Evolutionary conservation across 2,888 invertebrate genomes (phyloP).

Genomic region (Rhyacophila evoluta): DNA sequence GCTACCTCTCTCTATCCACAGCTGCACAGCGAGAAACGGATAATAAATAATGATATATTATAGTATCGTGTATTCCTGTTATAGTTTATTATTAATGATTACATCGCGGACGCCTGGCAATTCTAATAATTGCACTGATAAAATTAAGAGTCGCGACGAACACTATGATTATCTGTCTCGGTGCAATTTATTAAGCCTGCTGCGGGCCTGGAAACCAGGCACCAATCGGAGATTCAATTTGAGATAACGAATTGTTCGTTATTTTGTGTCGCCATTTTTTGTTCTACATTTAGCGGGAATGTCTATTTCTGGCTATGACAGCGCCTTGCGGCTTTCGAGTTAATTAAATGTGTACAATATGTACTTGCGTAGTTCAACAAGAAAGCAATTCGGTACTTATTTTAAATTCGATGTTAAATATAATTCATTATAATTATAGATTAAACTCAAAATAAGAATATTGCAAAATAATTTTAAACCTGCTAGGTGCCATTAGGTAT

Average conservation of each 20-base stretch:
- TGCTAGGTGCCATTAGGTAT: too few relatives aligned
- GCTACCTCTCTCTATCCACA: too few relatives aligned
- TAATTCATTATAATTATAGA: too few relatives aligned
- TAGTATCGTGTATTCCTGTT: too few relatives aligned
- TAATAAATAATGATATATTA: too few relatives aligned
- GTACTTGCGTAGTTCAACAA: not conserved
- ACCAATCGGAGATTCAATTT: slow-evolving; percentile 9
- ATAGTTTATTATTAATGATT: not conserved
- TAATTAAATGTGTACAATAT: not conserved
- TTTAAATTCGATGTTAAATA: too few relatives aligned
- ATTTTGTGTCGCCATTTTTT: slow-evolving; percentile 22
- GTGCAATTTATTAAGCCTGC: not conserved
- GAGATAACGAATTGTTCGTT: slow-evolving; percentile 2
- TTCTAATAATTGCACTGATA: not conserved
- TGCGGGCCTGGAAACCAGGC: not conserved
- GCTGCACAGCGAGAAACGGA: too few relatives aligned
- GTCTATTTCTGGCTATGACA: slow-evolving; percentile 14
- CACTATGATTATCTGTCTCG: not conserved
- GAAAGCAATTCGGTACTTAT: too few relatives aligned
- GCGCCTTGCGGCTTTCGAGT: not conserved
- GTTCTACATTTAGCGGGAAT: not conserved
- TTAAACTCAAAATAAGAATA: too few relatives aligned
- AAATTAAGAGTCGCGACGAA: not conserved
- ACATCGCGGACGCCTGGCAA: not conserved
- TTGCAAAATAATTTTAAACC: too few relatives aligned